A percentile compares a stretch with the other conserved stretches of the same genome.
phyloP scores from a whole-genome alignment of 2,888 invertebrate species.

The Bhutanitis thaidina region DNA sequence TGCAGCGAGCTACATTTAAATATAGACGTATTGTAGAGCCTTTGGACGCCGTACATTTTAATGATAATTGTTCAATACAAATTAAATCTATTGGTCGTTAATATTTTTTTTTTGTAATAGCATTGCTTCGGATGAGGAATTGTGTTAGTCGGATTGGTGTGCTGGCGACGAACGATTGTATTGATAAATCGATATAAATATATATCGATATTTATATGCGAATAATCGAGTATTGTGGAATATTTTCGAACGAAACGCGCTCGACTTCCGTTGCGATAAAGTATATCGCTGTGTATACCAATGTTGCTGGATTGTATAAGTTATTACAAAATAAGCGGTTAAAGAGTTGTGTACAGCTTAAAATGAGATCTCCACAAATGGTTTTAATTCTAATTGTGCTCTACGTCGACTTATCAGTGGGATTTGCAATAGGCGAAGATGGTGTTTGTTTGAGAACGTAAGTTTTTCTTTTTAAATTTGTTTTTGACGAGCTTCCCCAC shows the following conservation, averaged over 20 bases:
- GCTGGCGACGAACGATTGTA: constrained; percentile 2
- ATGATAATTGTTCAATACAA: background rate
- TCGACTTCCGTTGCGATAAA: constrained; percentile 10
- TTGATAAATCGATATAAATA: too few species aligned
- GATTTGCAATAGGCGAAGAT: background rate
- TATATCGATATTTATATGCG: background rate
- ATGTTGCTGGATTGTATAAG: constrained; percentile 10
- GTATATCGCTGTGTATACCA: constrained; percentile 1
- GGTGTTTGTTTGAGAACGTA: constrained; percentile 6
- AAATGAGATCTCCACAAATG: constrained; percentile 1
- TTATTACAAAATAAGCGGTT: constrained; percentile 7
- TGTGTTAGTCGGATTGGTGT: constrained; percentile 3
- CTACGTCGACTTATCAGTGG: background rate
- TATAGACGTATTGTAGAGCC: constrained; percentile 1
- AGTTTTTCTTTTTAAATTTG: background rate
- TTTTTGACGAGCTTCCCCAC: too few species aligned
- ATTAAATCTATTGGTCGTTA: constrained; percentile 9
- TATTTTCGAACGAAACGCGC: constrained; percentile 9
- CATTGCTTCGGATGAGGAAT: background rate
- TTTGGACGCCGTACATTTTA: too few species aligned
- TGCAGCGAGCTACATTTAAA: background rate
- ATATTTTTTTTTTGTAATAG: background rate
- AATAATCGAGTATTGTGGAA: constrained; percentile 10
- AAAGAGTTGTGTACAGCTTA: background rate
- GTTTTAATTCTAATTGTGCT: constrained; percentile 6